These are phyloP conservation scores for Anodontia alba DNA, from an alignment of 2,888 invertebrate species.

Conservation along the genomic window DNA sequence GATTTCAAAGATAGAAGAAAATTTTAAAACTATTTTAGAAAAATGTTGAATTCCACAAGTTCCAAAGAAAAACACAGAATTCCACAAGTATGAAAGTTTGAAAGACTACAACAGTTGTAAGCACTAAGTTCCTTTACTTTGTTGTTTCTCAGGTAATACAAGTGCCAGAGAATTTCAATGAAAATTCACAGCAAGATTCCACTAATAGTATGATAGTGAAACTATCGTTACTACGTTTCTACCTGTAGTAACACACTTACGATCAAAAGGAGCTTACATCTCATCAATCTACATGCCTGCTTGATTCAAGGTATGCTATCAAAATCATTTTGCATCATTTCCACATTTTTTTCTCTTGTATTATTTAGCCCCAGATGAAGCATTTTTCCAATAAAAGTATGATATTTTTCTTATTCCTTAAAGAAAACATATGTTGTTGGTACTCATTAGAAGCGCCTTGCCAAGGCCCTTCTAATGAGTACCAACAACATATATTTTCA, in stretches of 20 bases:
- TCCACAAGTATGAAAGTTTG: too few relatives aligned
- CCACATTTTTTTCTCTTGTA: neutral
- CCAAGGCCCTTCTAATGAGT: too few relatives aligned
- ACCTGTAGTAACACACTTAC: neutral
- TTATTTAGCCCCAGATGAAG: too few relatives aligned
- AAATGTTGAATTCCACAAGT: neutral
- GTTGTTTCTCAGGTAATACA: neutral
- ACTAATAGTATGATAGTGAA: neutral
- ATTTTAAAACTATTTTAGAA: too few relatives aligned
- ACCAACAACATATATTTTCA: too few relatives aligned
- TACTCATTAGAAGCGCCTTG: too few relatives aligned
- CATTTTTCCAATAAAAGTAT: too few relatives aligned
- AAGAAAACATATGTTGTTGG: too few relatives aligned
- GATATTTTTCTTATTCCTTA: too few relatives aligned
- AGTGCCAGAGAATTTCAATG: constrained; percentile 10
- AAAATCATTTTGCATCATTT: neutral
- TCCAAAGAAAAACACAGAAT: neutral
- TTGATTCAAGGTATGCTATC: neutral
- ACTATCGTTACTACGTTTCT: neutral
- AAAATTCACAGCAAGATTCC: constrained; percentile 11
- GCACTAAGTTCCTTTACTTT: neutral
- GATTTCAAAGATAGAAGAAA: too few relatives aligned
- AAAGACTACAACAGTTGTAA: neutral
- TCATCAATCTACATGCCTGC: neutral
- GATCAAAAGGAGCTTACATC: neutral